Base-by-base conservation (phyloP, 2,888 invertebrate species). In the Crossocerus cetratus region DNA sequence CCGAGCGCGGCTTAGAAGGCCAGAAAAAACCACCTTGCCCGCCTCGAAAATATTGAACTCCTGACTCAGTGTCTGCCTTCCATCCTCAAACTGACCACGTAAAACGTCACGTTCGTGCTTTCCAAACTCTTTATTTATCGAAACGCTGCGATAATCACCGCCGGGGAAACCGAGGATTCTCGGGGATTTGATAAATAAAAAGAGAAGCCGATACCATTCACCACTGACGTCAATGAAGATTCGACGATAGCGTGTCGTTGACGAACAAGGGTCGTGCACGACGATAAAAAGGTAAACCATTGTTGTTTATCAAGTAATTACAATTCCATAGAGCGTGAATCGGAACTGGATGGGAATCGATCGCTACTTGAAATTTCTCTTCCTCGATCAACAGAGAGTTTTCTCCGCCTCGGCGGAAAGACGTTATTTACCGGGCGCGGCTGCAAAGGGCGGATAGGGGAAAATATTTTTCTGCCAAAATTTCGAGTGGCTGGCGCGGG, bases 401-500 rank as follows among this genome's bases (percentile, higher is more conserved):
- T 68, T 54, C 54, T 23, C 2, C 23, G 22, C 45, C 44, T 32
- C 1, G 20, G 49, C 22, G 44, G 16, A 42, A 58, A 54, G 16
- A 49, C 78, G 83, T 87, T 32, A 84, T 86, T 83, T 86, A 83
- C 66, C 72, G 63, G 32, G 32, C 61, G 22, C 62, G 57, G 58
- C 56, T 61, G 65, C 60, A 67, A 59, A 49, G 74, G 60, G 68
- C 74, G 75, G 78, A 74, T 32, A 65, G 79, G 71, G 80, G 68
- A 86, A 84, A 85, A 85, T 86, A 84, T 85, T 84, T 80, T 80
- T 77, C 76, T 77, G 75, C 66, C 76, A 70, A 69, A 77, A 68
- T 67, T 70, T 74, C 65, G 66, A 69, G 73, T 58, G 64, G 13
- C 43, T 42, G 21, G 32, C 49, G 2, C 44, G 59, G 69, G 73